Evolutionary conservation across 1,140 invertebrate species (phyloP).

Genomic region (Globodera ellingtonae): DNA sequence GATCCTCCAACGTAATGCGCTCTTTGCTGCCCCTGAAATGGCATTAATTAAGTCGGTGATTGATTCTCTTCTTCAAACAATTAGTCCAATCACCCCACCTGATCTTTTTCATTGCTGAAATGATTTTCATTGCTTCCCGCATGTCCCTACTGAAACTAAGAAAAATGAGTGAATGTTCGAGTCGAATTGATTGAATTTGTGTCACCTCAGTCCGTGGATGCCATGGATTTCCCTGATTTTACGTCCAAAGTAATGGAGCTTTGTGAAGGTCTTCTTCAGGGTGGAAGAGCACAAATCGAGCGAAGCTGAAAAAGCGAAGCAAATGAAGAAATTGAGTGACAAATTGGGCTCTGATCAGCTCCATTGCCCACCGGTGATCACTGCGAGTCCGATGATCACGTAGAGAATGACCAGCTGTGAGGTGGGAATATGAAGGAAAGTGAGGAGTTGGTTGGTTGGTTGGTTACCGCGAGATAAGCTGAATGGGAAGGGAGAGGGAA

Average conservation of each 20-base stretch:
- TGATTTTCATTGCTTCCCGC: conserved; percentile 64
- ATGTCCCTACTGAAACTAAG: conserved; percentile 64
- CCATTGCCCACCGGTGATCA: conserved; percentile 51
- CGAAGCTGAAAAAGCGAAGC: conserved; percentile 31
- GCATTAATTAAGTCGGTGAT: background rate
- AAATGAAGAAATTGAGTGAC: too few species aligned
- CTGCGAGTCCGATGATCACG: conserved; percentile 64
- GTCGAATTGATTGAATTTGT: background rate
- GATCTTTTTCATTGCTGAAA: conserved; percentile 64
- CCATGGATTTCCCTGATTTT: conserved; percentile 60
- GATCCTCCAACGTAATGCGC: conserved; percentile 64
- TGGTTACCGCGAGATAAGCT: conserved; percentile 50
- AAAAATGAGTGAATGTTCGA: conserved; percentile 26
- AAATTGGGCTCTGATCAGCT: too few species aligned
- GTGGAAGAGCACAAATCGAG: conserved; percentile 62
- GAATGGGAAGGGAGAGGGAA: background rate
- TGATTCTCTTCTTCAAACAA: background rate
- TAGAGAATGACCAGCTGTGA: conserved; percentile 60
- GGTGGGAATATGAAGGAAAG: conserved; percentile 14
- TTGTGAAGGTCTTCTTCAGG: conserved; percentile 63
- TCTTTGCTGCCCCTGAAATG: conserved; percentile 61
- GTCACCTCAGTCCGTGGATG: conserved; percentile 26
- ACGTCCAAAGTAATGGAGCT: conserved; percentile 64
- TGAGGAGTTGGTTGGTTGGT: background rate
- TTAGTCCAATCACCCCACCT: conserved; percentile 34